These are phyloP conservation scores for Hermetia illucens DNA, from an alignment of 1,140 invertebrate species.

Conservation along the genomic window DNA sequence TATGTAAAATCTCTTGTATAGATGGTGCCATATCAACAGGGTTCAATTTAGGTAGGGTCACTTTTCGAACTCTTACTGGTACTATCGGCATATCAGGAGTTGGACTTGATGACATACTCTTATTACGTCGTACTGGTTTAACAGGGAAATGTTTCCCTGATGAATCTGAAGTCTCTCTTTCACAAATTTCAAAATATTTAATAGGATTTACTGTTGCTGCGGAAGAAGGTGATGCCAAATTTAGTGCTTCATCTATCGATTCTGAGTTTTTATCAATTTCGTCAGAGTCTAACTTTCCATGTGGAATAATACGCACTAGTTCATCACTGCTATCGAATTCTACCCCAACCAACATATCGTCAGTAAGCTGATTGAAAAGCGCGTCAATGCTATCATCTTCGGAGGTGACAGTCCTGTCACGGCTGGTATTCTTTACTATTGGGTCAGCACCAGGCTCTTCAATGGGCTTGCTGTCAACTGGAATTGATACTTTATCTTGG, in stretches of 20 bases:
- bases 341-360: slow-evolving; percentile 25
- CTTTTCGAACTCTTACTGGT: slow-evolving; percentile 4
- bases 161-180: too few species aligned
- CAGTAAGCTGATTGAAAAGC: slow-evolving; percentile 19
- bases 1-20: slow-evolving; percentile 17
- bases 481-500: too few species aligned
- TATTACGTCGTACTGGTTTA: slow-evolving; percentile 6
- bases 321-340: slow-evolving; percentile 28
- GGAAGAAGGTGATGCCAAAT: too few species aligned
- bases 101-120: slow-evolving; percentile 24
- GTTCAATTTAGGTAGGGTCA: slow-evolving; percentile 8
- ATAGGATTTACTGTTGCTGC: too few species aligned
- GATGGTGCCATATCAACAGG: slow-evolving; percentile 23
- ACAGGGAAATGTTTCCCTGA: background rate
- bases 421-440: too few species aligned
- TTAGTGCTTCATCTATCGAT: slow-evolving; percentile 8
- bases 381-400: slow-evolving; percentile 27
- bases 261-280: slow-evolving; percentile 2
- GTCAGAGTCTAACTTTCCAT: slow-evolving; percentile 11
- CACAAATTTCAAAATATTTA: too few species aligned
- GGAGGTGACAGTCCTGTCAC: too few species aligned
- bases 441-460: too few species aligned
- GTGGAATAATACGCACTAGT: slow-evolving; percentile 17
- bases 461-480: too few species aligned
- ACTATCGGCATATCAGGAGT: slow-evolving; percentile 12